Evolutionary conservation across 2,113 vertebrate genomes (phyloP).

Genomic region (Tragelaphus scriptus): DNA sequence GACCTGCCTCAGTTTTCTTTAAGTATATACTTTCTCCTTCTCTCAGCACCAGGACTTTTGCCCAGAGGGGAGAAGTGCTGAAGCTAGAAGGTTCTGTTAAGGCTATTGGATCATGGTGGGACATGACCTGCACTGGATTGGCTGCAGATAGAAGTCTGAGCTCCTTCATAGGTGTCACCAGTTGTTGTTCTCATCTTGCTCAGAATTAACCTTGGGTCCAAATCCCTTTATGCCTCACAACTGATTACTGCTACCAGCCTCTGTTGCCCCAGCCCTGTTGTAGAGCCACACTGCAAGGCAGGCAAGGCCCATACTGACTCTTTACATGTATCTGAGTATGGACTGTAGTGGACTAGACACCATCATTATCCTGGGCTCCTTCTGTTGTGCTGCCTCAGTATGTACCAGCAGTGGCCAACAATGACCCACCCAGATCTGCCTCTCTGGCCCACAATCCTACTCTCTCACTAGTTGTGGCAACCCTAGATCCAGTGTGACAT

Average conservation of each 20-base stretch:
- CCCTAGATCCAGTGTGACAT: neutral
- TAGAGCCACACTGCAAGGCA: neutral
- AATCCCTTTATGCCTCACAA: neutral
- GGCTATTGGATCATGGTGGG: neutral
- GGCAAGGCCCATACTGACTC: neutral
- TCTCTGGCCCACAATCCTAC: neutral
- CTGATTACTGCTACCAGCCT: neutral
- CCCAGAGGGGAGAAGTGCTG: neutral
- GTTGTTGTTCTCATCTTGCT: neutral
- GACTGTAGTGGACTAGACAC: neutral
- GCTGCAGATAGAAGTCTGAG: neutral
- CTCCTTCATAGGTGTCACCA: neutral
- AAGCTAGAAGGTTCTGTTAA: neutral
- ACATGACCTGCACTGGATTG: neutral
- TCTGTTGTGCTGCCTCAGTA: neutral
- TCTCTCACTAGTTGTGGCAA: neutral
- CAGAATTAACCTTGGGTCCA: neutral
- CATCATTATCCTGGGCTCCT: neutral
- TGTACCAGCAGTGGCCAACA: neutral
- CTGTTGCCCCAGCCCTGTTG: neutral
- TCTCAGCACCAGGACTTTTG: neutral
- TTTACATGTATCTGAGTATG: neutral
- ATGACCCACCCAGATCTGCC: neutral
- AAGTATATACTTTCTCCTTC: neutral
- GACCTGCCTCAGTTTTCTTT: neutral